A percentile compares a stretch with the other conserved stretches of the same genome.
phyloP scores from a whole-genome alignment of 2,113 vertebrate species.

The human region DNA sequence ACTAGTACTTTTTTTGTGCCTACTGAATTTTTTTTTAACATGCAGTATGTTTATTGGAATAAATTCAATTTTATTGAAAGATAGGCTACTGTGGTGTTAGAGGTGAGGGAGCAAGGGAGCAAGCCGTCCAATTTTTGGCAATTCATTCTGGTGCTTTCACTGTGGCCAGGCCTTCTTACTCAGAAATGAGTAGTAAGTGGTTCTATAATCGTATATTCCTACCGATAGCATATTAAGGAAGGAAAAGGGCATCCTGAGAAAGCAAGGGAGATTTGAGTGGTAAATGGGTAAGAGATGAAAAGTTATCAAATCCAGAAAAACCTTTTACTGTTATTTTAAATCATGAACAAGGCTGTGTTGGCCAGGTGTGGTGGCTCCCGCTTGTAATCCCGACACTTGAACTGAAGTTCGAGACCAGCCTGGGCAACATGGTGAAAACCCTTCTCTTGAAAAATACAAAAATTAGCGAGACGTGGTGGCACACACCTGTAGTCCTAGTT shows the following conservation, averaged over 20 bases:
- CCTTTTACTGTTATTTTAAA: background rate
- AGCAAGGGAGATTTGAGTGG: background rate
- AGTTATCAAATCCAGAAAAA: background rate
- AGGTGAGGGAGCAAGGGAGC: background rate
- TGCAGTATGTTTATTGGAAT: background rate
- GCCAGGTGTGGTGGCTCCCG: no score
- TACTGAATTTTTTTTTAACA: background rate
- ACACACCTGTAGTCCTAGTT: no score
- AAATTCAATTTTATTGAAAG: background rate
- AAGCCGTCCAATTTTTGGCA: background rate
- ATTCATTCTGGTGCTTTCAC: background rate
- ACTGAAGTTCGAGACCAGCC: no score
- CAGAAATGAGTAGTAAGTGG: background rate
- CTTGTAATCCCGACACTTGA: no score
- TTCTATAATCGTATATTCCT: background rate
- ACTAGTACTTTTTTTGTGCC: background rate
- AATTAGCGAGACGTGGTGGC: no score
- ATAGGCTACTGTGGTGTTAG: background rate
- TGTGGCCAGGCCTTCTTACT: background rate
- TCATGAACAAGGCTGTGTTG: background rate
- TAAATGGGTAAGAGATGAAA: background rate
- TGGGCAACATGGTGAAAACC: no score
- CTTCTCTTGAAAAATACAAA: no score
- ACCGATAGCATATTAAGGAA: background rate
- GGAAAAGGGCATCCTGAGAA: background rate